Evolutionary conservation across 1,140 invertebrate genomes (phyloP), one percentile per base, ranked within the genome.

Genomic region (Lithobius niger): DNA sequence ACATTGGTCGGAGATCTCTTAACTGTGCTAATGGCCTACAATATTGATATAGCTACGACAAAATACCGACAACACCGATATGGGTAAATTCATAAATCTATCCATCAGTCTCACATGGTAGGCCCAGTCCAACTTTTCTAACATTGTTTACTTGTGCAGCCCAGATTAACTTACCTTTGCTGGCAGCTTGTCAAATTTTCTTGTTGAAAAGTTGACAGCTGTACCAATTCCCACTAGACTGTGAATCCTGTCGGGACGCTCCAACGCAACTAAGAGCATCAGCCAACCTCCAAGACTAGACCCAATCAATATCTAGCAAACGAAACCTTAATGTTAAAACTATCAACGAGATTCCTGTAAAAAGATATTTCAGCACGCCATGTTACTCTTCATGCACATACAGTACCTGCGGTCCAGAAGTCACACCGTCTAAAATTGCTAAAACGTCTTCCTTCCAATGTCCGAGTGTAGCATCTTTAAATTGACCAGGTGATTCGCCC

Each of bases 391-490:
- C 6, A 36, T 6, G 31, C 6, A 36, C 31, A 36, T 36, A 36
- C 6, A 6, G 18, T 27, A 27, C 48, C 26, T 50, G 48, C 13
- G 48, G 48, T 6, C 48, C 48, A 10, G 22, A 19, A 24, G 48
- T 50, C 26, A 50, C 22, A 22, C 19, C 19, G 26, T 50, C 48
- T 4, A 50, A 19, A 4, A 27, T 26, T 10, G 48, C 6, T 21
- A 50, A 26, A 26, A 26, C 48, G 27, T 50, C 24, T 6, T 50
- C 24, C 19, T 50, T 50, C 48, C 48, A 50, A 13, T 24, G 21
- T 4, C 48, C 26, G 15, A 50, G 15, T 13, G 19, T 22, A 26
- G 15, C 13, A 13, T 50, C 21, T 50, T 24, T 50, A 50, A 50
- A 50, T 25, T 22, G 4, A 13, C 48, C 48, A 4, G 26, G 6